Evolutionary conservation across 2,113 vertebrate species (phyloP).

Genomic region (Mormyrus iriodes): DNA sequence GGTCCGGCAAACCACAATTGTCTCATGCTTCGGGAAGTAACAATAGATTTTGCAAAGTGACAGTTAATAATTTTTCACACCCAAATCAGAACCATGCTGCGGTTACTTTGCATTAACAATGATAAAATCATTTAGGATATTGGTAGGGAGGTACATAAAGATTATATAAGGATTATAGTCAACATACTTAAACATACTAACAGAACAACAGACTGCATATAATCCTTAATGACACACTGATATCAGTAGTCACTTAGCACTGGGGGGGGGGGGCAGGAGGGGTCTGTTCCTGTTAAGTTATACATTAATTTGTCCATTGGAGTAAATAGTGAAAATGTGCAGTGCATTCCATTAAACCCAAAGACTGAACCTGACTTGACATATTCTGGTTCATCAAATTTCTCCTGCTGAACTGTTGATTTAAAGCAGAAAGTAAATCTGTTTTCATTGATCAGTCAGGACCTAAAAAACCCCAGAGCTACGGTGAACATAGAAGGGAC

Average conservation of each 20-base stretch:
- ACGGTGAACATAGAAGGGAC: not conserved
- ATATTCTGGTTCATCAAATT: not conserved
- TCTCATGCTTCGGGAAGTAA: not conserved
- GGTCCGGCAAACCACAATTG: conserved; percentile 12
- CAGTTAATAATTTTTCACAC: not conserved
- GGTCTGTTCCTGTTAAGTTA: not conserved
- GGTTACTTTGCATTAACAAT: not conserved
- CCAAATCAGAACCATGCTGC: not conserved
- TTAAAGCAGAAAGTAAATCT: not conserved
- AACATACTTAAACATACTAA: not conserved
- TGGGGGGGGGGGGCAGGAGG: no score
- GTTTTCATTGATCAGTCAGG: not conserved
- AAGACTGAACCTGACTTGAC: not conserved
- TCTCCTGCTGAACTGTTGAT: not conserved
- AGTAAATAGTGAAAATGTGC: not conserved
- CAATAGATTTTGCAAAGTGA: conserved; percentile 2
- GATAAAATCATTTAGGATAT: not conserved
- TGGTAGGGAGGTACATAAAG: not conserved
- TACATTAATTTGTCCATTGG: not conserved
- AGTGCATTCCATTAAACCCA: not conserved
- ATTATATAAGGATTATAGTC: conserved; percentile 1
- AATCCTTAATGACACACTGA: not conserved
- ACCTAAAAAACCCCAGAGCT: not conserved
- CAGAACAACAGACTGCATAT: not conserved
- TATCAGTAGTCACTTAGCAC: conserved; percentile 4